These are phyloP conservation scores for Aphyosemion australe DNA, from an alignment of 2,113 vertebrate genomes.

Conservation along the genomic window DNA sequence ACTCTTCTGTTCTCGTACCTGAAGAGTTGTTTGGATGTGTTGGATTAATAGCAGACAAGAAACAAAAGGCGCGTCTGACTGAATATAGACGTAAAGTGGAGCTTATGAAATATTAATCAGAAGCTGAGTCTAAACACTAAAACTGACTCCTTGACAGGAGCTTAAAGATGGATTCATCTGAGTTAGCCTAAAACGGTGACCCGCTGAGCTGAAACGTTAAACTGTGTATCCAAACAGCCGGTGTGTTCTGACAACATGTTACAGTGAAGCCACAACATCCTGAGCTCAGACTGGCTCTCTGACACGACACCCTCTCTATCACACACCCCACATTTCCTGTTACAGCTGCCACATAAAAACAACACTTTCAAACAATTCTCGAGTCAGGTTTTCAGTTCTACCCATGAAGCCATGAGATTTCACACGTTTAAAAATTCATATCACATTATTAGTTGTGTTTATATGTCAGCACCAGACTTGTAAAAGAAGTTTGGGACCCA, in stretches of 20 bases:
- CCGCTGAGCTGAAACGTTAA: not conserved
- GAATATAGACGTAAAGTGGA: not conserved
- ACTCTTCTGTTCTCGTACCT: not conserved
- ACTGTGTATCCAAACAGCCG: not conserved
- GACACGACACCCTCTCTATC: slow-evolving; percentile 36
- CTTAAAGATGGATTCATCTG: not conserved
- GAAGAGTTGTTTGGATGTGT: not conserved
- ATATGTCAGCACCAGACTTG: slow-evolving; percentile 27
- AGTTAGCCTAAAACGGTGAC: not conserved
- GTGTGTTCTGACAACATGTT: not conserved
- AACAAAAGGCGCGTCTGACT: not conserved
- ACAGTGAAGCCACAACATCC: slow-evolving; percentile 57
- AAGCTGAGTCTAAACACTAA: not conserved
- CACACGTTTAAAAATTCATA: not conserved
- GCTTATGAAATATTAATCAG: slow-evolving; percentile 32
- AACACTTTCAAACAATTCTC: not conserved
- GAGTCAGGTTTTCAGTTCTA: not conserved
- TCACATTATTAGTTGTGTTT: not conserved
- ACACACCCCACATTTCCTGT: slow-evolving; percentile 48
- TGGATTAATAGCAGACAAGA: not conserved
- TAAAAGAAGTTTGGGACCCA: slow-evolving; percentile 33
- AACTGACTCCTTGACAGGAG: not conserved
- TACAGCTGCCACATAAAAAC: not conserved
- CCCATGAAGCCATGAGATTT: not conserved
- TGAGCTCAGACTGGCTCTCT: slow-evolving; percentile 9